phyloP scores from a whole-genome alignment of 2,888 invertebrate genomes.

The Cylloceria caligata region DNA sequence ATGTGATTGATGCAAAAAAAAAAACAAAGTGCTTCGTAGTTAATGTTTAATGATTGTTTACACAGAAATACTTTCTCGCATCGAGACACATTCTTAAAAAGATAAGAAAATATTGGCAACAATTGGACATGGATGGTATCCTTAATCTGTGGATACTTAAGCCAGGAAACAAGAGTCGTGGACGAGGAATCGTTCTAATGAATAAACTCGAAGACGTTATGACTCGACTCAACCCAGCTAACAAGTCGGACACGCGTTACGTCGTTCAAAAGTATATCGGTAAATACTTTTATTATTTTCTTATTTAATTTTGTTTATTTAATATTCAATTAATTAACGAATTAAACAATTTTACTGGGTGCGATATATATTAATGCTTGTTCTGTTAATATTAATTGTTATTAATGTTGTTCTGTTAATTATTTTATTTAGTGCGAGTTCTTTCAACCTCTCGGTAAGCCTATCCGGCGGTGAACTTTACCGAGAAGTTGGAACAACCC shows the following conservation, averaged over 20 bases:
- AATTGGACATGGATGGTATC: conserved; percentile 93
- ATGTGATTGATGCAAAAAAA: not conserved
- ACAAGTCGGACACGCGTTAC: conserved; percentile 89
- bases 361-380: no score
- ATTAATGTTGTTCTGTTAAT: no score
- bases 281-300: no score
- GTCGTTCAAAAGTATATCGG: conserved; percentile 98
- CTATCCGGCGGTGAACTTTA: no score
- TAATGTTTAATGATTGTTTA: not conserved
- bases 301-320: not conserved
- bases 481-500: no score
- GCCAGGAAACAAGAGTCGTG: conserved; percentile 96
- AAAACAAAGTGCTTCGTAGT: not conserved
- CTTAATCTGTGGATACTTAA: conserved; percentile 98
- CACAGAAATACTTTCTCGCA: conserved; percentile 81
- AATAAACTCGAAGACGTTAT: conserved; percentile 94
- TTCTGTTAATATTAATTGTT: no score
- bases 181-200: conserved; percentile 94
- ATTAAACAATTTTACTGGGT: not conserved
- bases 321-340: not conserved
- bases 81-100: conserved; percentile 87
- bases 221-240: conserved; percentile 86
- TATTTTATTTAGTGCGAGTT: no score
- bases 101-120: conserved; percentile 91
- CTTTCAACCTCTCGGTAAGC: no score